A percentile compares a stretch with the other conserved stretches of the same genome.
phyloP scores from a whole-genome alignment of 2,113 vertebrate genomes.

The Gallinago undulata region DNA sequence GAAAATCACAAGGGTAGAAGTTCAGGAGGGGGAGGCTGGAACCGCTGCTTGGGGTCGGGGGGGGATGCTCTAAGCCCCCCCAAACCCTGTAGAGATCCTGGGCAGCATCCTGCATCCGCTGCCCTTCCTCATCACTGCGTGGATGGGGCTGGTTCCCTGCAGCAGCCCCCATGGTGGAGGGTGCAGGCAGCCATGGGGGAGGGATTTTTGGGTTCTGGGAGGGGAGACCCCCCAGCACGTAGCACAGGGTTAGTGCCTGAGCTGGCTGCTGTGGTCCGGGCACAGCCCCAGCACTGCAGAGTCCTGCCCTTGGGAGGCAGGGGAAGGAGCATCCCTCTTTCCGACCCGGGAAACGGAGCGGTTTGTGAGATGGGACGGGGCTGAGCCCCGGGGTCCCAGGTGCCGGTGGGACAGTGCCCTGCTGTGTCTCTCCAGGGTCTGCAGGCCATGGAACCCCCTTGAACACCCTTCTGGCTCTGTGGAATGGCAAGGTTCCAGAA shows the following conservation, averaged over 20 bases:
- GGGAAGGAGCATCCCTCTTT: not conserved
- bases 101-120: not conserved
- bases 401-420: rapidly evolving
- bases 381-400: not conserved
- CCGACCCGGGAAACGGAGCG: rapidly evolving
- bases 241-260: not conserved
- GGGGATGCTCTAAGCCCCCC: not conserved
- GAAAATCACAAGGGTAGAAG: not conserved
- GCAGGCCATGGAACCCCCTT: not conserved
- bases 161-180: rapidly evolving
- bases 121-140: rapidly evolving
- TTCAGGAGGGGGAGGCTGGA: not conserved
- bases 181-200: not conserved
- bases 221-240: not conserved
- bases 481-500: not conserved
- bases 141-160: not conserved
- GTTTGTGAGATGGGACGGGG: not conserved
- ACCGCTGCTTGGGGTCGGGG: rapidly evolving
- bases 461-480: not conserved
- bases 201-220: not conserved
- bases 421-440: not conserved
- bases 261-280: not conserved
- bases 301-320: not conserved
- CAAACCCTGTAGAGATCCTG: not conserved
- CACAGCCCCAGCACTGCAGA: not conserved